Percentiles rank a stretch among this genome's conserved stretches.
These are phyloP conservation scores for Sinopyrophorus schimmeli DNA, from an alignment of 2,888 invertebrate genomes.

Conservation along the genomic window DNA sequence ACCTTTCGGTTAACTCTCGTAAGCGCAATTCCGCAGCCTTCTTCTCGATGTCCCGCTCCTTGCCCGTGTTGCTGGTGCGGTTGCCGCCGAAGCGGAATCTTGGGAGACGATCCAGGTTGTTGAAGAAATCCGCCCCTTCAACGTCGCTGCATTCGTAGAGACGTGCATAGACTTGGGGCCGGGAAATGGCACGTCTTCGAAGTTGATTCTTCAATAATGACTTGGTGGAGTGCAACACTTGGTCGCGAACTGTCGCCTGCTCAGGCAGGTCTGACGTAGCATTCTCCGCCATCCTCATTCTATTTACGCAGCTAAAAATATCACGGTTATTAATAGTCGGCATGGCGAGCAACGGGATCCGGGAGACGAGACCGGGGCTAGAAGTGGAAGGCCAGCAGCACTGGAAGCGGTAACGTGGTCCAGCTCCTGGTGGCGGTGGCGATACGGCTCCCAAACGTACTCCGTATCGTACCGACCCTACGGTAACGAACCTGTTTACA, in stretches of 20 bases:
- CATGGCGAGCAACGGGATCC: conserved; percentile 52
- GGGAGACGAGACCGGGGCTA: conserved; percentile 58
- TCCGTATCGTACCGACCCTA: conserved; percentile 73
- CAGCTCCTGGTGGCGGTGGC: conserved; percentile 55
- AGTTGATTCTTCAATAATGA: conserved; percentile 48
- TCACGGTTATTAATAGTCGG: conserved; percentile 55
- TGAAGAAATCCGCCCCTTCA: conserved; percentile 45
- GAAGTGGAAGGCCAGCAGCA: conserved; percentile 51
- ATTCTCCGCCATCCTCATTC: conserved; percentile 52
- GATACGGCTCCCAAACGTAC: conserved; percentile 65
- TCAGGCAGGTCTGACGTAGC: conserved; percentile 52
- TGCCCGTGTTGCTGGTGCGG: conserved; percentile 46
- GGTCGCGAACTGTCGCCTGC: conserved; percentile 51
- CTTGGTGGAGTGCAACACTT: conserved; percentile 49
- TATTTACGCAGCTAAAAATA: conserved; percentile 57
- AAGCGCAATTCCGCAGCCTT: conserved; percentile 69
- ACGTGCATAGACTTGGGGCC: conserved; percentile 51
- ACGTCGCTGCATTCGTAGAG: conserved; percentile 48
- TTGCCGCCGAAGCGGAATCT: conserved; percentile 73
- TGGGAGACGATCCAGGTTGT: conserved; percentile 82
- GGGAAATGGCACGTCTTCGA: conserved; percentile 52
- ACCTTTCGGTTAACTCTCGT: conserved; percentile 76
- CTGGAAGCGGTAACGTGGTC: conserved; percentile 59
- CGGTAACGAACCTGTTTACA: conserved; percentile 60
- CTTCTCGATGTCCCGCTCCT: conserved; percentile 42